Base-by-base conservation (phyloP, 2,113 vertebrate species). In the Leptobrachium leishanense region DNA sequence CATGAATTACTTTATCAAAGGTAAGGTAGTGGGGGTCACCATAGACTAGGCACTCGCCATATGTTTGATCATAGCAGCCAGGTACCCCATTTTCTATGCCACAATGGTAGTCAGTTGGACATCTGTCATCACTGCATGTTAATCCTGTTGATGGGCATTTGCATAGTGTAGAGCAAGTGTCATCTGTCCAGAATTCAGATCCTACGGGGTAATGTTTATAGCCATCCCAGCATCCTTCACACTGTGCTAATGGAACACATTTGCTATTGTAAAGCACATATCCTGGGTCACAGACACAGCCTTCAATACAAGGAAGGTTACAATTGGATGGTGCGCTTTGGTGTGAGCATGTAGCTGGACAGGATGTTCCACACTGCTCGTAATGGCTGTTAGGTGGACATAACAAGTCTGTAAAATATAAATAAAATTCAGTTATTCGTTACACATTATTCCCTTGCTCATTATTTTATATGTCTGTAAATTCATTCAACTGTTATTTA, bases 331-430 rank as follows among this genome's bases (percentile, higher is more conserved):
- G 1, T 5, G 82, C 0, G 0, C 80, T 73, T 15, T 83, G 82
- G 8, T 88, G 84, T 3, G 82, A 82, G 1, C 94, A 96, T 31
- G 88, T 90, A 12, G 85, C 1, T 0, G 91, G 90, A 55, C 94
- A 95, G 68, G 87, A 76, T 0, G 39, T 7, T 2, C 87, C 86
- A 3, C 91, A 94, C 1, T 76, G 71, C 41, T 90, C 87, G 0
- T 95, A 95, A 86, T 94, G 92, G 53, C 93, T 94, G 83, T 95
- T 86, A 0, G 77, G 75, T 0, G 92, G 91, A 64, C 95, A 96
- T 63, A 2, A 39, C 1, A 68, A 84, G 0, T 88, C 95, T 96
- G 86, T 10, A 74, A 74, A 53, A 11, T 72, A 0, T 0, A 12
- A 88, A 9, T 12, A 82, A 31, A 50, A 50, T 50, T 50, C 46